Evolutionary conservation across 2,888 invertebrate species (phyloP), one percentile per base, ranked within the genome.

Genomic region (Thymelicus sylvestris): DNA sequence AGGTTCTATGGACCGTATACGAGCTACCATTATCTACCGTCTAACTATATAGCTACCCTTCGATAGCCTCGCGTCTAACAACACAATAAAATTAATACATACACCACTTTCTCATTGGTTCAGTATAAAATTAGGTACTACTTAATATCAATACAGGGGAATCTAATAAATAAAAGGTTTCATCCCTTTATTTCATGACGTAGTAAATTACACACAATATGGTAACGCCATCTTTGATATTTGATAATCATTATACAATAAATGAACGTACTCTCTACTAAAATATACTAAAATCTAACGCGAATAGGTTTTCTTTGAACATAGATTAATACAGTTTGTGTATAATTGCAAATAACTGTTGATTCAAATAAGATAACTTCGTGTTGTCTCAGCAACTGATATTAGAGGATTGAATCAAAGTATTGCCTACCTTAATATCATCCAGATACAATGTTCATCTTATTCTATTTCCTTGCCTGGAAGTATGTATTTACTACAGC

Each of bases 21-120:
- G 55, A 68, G 68, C 74, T 74, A 76, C 73, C 61, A 31, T 31
- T 31, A 31, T 64, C 70, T 78, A 83, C 80, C n/a, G 80, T 80
- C 86, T 87, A 75, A 81, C 83, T 86, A 83, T 80, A 81, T 81
- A 84, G 75, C 79, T 80, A 79, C 77, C 75, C n/a, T 31, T 79
- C 71, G 71, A 79, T 81, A 83, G 83, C 80, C 80, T 75, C 38
- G 5, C 31, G 2, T 38, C 19, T 15, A 41, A 3, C 12, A 39
- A 64, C 47, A 48, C 8, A 64, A 57, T 48, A 59, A 67, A 48
- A 19, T 50, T n/a, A 60, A 31, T 31, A 31, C 31, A 2, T n/a
- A 38, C 8, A n/a, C n/a, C 55, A 57, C 31, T 6, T 2, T 41
- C 13, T 39, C 60, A 39, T 47, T 38, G 13, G 19, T 44, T 68